Base-by-base conservation (phyloP, 2,797 vertebrate genomes). In the Synanceia verrucosa region DNA sequence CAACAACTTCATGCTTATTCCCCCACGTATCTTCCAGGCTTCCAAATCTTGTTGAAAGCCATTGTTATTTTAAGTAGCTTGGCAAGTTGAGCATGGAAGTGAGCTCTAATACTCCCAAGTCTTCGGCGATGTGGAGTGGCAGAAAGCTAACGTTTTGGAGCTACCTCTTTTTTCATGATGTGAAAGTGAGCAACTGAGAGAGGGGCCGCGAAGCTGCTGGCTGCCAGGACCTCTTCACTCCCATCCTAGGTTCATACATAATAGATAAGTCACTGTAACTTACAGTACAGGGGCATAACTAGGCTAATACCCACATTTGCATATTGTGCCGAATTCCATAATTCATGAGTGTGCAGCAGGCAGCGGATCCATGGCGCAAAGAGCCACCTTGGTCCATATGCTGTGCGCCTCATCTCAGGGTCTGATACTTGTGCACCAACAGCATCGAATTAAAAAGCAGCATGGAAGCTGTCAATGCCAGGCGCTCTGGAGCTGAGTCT, bases 291-390 rank as follows among this genome's bases (percentile, higher is more conserved):
- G 79, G 89, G 81, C 82, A 91, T 79, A 94, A 93, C 91, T 91
- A 92, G 92, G 91, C 88, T 93, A 93, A 92, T 91, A 83, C 87
- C 67, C 68, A 70, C 51, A 94, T 94, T 93, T 93, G 87, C 93
- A 94, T 93, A 92, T 93, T 88, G 84, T 91, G 86, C 83, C 48
- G 24, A 82, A 79, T 73, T 94, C 80, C 86, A 93, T 94, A 90
- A 94, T 94, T 93, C 88, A 93, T 92, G 83, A 90, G 82, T 5
- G 53, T 65, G 70, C 76, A 78, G 79, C 62, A 83, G 76, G 85
- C 74, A 76, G 70, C 23, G 24, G n/a, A 44, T 72, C 65, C 55
- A 24, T 5, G 33, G 73, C 51, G 78, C 81, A 78, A 81, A 81
- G 69, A 82, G 73, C 77, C 72, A 82, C 85, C 76, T 79, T 53